Percentiles rank a stretch among this genome's conserved stretches.
These are phyloP conservation scores for Tipula lateralis DNA, from an alignment of 2,888 invertebrate species.

Conservation along the genomic window DNA sequence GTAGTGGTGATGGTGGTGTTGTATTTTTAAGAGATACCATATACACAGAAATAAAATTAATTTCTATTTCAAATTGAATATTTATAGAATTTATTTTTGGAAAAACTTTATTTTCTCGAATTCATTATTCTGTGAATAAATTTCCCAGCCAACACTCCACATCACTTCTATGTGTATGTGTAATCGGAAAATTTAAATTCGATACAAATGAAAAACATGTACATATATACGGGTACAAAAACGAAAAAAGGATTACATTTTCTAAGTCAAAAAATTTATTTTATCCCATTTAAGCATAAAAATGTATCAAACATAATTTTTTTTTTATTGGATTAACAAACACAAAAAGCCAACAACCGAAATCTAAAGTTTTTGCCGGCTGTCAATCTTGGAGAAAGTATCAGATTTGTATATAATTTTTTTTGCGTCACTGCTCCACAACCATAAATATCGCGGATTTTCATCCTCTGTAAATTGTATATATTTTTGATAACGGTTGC, in stretches of 20 bases:
- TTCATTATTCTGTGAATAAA: neutral
- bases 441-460: neutral
- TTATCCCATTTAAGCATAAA: neutral
- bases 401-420: neutral
- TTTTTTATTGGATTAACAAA: neutral
- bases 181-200: neutral
- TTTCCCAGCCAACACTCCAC: neutral
- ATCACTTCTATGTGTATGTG: neutral
- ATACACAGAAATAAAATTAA: neutral
- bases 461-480: neutral
- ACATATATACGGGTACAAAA: too few species aligned
- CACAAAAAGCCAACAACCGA: neutral
- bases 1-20: neutral
- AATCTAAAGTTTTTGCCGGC: neutral
- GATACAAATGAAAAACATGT: neutral
- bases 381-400: neutral
- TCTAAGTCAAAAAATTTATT: constrained; percentile 1
- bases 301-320: neutral
- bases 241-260: neutral
- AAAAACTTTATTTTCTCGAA: neutral
- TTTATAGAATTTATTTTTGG: neutral
- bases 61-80: constrained; percentile 5
- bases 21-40: neutral
- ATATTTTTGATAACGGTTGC: neutral
- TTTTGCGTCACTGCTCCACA: neutral